Percentiles rank a stretch among this genome's conserved stretches.
phyloP scores from a whole-genome alignment of 2,888 invertebrate genomes.

The Acleris literana region DNA sequence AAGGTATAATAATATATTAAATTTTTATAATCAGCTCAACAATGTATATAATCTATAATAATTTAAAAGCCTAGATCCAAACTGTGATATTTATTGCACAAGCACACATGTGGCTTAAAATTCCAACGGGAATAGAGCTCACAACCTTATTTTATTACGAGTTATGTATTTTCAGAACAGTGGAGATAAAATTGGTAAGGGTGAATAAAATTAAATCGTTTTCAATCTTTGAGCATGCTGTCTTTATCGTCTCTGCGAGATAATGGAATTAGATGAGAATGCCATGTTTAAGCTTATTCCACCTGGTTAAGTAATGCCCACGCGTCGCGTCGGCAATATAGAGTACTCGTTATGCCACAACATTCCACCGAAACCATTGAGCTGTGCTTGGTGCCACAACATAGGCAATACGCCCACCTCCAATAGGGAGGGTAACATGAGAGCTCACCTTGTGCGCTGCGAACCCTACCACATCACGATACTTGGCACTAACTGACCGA shows the following conservation, averaged over 20 bases:
- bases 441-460: constrained; percentile 84
- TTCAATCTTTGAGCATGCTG: constrained; percentile 66
- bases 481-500: constrained; percentile 59
- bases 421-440: constrained; percentile 83
- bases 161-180: constrained; percentile 65
- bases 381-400: constrained; percentile 81
- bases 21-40: constrained; percentile 86
- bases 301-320: constrained; percentile 56
- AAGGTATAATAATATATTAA: constrained; percentile 85
- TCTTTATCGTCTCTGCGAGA: constrained; percentile 56
- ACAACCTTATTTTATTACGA: constrained; percentile 80
- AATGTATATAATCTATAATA: constrained; percentile 86
- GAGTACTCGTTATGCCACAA: constrained; percentile 64
- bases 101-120: constrained; percentile 83
- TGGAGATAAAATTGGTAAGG: constrained; percentile 66
- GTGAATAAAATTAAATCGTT: constrained; percentile 55
- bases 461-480: constrained; percentile 73
- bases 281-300: constrained; percentile 49
- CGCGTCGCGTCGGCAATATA: constrained; percentile 52
- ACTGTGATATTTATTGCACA: constrained; percentile 85
- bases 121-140: constrained; percentile 83
- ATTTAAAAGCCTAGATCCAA: constrained; percentile 85
- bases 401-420: constrained; percentile 83
- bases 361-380: constrained; percentile 69
- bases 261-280: constrained; percentile 55